Evolutionary conservation across 2,797 vertebrate species (phyloP), one percentile per base, ranked within the genome.

Genomic region (Streptopelia turtur): DNA sequence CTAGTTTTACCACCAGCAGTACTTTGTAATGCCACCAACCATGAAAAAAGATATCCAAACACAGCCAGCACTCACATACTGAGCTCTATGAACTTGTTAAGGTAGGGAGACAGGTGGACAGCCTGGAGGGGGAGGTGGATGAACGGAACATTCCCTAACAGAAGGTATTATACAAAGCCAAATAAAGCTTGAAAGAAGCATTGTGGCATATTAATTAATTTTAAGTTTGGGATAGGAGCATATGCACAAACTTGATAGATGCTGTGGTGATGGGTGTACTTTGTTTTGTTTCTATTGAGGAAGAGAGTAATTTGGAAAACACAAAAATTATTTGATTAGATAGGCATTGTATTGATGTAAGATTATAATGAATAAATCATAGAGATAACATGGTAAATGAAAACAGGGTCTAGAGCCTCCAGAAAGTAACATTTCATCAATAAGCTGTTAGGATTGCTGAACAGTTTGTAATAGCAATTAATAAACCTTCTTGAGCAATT

Each of bases 401-500:
- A 96, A 95, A 63, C 52, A 87, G 81, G 25, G 31, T 74, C 50
- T 83, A 69, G 60, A 95, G 33, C 17, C n/a, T 83, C 60, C 69
- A 49, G 60, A 80, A 92, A 47, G 63, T 61, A 84, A 59, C 50
- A 63, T 69, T 87, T 92, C 35, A 86, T 94, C 92, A 96, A 89
- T 93, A 94, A 90, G 8, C 52, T 0, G 0, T 83, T 93, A 87
- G 20, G 39, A 13, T 37, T 86, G 33, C 53, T 93, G 78, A 87
- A 71, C 39, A 74, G 27, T 91, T 89, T 74, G 11, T 57, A 89
- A 87, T 66, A 80, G 10, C 78, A 93, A 93, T 87, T 94, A 94
- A 78, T 92, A 95, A 93, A 57, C 50, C 39, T 83, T 86, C 85
- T 87, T 69, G 83, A 94, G 63, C 61, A 95, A 91, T 93, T 95